Evolutionary conservation across 2,888 invertebrate genomes (phyloP).

Genomic region (Hemicrepidius hirtus): DNA sequence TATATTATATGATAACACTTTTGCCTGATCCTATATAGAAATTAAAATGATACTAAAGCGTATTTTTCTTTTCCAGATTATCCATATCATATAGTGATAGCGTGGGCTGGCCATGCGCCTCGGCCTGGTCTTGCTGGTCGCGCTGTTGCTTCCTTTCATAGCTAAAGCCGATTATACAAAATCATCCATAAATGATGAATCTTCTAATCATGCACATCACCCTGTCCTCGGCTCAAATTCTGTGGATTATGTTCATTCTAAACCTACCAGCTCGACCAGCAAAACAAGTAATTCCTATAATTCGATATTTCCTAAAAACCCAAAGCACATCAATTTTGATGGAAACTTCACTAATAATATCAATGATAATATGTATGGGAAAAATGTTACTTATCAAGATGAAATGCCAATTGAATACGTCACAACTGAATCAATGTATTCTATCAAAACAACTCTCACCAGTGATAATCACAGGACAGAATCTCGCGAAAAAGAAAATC

Average conservation of each 20-base stretch:
- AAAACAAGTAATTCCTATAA: slow-evolving; percentile 45
- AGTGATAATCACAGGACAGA: slow-evolving; percentile 62
- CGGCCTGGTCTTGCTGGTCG: slow-evolving; percentile 74
- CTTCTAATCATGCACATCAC: slow-evolving; percentile 36
- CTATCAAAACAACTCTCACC: slow-evolving; percentile 56
- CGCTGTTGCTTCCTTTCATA: slow-evolving; percentile 71
- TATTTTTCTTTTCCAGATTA: slow-evolving; percentile 55
- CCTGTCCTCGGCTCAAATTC: slow-evolving; percentile 51
- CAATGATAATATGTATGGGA: slow-evolving; percentile 11
- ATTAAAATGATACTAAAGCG: too few species aligned
- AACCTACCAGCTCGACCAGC: slow-evolving; percentile 51
- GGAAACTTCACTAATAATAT: slow-evolving; percentile 44
- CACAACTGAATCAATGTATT: slow-evolving; percentile 35
- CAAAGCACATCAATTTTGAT: slow-evolving; percentile 53
- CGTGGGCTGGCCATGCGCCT: slow-evolving; percentile 78
- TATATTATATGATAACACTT: too few species aligned
- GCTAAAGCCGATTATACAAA: slow-evolving; percentile 56
- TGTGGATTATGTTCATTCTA: slow-evolving; percentile 41
- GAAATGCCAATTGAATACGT: slow-evolving; percentile 34
- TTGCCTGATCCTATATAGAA: too few species aligned
- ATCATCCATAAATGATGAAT: slow-evolving; percentile 44
- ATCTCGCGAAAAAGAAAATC: slow-evolving; percentile 72
- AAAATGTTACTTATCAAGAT: slow-evolving; percentile 52
- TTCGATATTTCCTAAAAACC: slow-evolving; percentile 51
- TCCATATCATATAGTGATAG: slow-evolving; percentile 70